Percentiles rank a stretch among this genome's conserved stretches.
Conservation (phyloP, 2,888 invertebrate species). For the Callimorpha dominula region DNA sequence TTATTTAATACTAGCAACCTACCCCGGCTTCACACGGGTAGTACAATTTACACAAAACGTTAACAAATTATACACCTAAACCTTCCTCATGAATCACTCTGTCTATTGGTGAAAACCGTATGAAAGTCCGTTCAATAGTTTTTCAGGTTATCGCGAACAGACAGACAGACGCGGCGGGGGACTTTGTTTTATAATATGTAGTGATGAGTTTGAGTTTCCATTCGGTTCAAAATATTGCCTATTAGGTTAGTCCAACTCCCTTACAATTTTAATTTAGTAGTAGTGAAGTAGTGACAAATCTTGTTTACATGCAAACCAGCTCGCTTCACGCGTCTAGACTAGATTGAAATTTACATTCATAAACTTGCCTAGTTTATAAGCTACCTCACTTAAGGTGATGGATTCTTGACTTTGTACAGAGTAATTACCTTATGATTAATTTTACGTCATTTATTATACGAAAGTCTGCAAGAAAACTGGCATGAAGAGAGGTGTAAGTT, state of each 20-base stretch:
- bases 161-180: too few relatives aligned
- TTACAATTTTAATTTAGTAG: slow-evolving; percentile 34
- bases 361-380: slow-evolving; percentile 55
- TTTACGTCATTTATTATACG: not conserved
- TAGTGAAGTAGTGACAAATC: slow-evolving; percentile 65
- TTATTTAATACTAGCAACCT: not conserved
- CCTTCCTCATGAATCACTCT: too few relatives aligned
- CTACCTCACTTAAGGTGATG: slow-evolving; percentile 46
- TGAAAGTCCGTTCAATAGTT: too few relatives aligned
- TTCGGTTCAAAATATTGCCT: slow-evolving; percentile 3
- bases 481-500: not conserved
- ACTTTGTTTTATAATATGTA: too few relatives aligned
- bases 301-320: slow-evolving; percentile 75
- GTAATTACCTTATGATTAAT: slow-evolving; percentile 19
- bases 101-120: too few relatives aligned
- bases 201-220: not conserved
- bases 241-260: slow-evolving; percentile 3
- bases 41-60: too few relatives aligned
- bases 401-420: slow-evolving; percentile 36
- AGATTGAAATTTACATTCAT: slow-evolving; percentile 76
- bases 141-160: too few relatives aligned
- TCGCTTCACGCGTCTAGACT: slow-evolving; percentile 75
- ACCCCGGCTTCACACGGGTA: too few relatives aligned
- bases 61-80: too few relatives aligned
- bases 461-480: not conserved